Percentiles rank a stretch among this genome's conserved stretches.
These are phyloP conservation scores for Myotis daubentonii DNA, from an alignment of 2,797 vertebrate genomes.

Conservation along the genomic window DNA sequence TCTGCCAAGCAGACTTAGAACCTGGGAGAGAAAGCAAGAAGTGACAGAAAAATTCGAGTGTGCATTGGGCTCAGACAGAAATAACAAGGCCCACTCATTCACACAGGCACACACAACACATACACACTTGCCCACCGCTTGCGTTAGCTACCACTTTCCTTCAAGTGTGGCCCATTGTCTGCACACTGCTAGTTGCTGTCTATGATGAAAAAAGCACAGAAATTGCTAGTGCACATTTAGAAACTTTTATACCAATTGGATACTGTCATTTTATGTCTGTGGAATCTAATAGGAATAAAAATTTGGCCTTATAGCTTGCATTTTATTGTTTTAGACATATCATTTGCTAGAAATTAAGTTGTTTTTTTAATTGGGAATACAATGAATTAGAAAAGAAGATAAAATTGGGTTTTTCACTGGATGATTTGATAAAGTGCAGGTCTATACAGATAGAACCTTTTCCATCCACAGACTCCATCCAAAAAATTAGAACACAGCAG, in stretches of 20 bases:
- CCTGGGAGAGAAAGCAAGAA: background rate
- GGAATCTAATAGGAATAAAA: background rate
- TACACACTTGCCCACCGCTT: background rate
- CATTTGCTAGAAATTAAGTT: background rate
- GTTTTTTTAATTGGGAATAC: background rate
- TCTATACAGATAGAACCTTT: background rate
- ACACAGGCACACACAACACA: too few relatives aligned
- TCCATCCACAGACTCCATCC: background rate
- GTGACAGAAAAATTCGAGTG: background rate
- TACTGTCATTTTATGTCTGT: background rate
- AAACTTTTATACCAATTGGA: background rate
- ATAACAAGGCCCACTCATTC: rapidly evolving
- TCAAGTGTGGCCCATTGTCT: background rate
- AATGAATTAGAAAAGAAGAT: background rate
- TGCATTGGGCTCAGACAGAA: background rate
- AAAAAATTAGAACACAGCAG: background rate
- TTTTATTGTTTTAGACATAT: background rate
- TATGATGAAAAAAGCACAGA: background rate
- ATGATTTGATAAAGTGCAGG: background rate
- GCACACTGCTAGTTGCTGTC: background rate
- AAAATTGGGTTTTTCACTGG: background rate
- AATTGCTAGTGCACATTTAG: background rate
- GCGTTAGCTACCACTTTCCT: background rate
- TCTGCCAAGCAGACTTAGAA: slow-evolving; percentile 52
- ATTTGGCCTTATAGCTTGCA: background rate